Evolutionary conservation across 2,797 vertebrate genomes (phyloP).

Genomic region (Pipistrellus pygmaeus): DNA sequence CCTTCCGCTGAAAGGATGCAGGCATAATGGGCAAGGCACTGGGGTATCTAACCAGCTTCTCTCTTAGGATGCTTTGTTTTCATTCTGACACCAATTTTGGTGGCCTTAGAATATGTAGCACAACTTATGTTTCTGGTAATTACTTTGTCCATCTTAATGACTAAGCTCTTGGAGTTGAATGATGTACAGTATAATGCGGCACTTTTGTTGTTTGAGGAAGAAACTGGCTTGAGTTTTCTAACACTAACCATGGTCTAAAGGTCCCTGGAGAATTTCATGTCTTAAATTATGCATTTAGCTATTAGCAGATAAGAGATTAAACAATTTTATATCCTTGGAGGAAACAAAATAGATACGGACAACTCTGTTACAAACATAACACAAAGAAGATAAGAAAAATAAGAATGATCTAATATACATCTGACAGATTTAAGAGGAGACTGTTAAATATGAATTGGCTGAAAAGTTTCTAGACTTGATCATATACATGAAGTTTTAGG

Average conservation of each 20-base stretch:
- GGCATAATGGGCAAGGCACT: background rate
- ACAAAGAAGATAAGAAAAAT: background rate
- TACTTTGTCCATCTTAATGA: background rate
- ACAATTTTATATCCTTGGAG: background rate
- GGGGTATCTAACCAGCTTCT: background rate
- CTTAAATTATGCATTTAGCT: slow-evolving; percentile 24
- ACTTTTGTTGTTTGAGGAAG: background rate
- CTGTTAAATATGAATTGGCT: background rate
- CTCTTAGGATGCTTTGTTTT: background rate
- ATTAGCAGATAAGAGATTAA: slow-evolving; percentile 34
- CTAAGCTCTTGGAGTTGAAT: background rate
- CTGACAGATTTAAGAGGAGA: background rate
- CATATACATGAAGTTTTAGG: background rate
- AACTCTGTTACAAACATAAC: background rate
- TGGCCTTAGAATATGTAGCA: background rate
- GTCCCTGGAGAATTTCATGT: background rate
- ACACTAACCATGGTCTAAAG: slow-evolving; percentile 19
- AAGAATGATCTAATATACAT: background rate
- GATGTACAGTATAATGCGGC: background rate
- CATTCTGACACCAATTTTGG: background rate
- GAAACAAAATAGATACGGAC: background rate
- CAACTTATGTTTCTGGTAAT: background rate
- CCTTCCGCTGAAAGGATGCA: background rate
- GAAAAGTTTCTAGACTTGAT: background rate
- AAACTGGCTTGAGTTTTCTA: background rate